Evolutionary conservation across 2,888 invertebrate genomes (phyloP).

Genomic region (Pheosia tremula): DNA sequence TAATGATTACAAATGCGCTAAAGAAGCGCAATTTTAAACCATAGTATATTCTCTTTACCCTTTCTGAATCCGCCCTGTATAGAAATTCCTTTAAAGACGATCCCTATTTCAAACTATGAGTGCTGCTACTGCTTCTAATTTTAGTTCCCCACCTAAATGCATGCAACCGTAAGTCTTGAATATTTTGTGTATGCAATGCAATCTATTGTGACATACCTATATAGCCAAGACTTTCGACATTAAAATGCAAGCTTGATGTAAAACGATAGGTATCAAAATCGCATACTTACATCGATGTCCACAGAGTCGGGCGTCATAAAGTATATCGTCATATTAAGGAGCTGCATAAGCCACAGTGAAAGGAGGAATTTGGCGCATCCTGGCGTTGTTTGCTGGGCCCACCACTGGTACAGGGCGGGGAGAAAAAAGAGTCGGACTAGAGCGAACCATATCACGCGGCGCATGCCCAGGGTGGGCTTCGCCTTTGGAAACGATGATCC

Average conservation of each 20-base stretch:
- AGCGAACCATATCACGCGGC: constrained; percentile 93
- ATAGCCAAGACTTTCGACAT: not conserved
- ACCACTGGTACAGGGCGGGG: constrained; percentile 95
- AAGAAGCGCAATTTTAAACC: no score
- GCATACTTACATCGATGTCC: constrained; percentile 79
- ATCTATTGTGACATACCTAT: constrained; percentile 9
- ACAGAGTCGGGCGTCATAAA: constrained; percentile 68
- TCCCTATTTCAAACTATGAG: not conserved
- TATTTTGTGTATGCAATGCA: no score
- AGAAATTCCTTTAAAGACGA: not conserved
- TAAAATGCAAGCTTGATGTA: not conserved
- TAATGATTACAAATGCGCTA: no score
- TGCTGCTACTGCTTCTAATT: constrained; percentile 10
- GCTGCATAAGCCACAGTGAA: constrained; percentile 91
- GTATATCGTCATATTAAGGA: constrained; percentile 85
- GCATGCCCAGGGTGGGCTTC: constrained; percentile 96
- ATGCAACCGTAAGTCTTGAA: constrained; percentile 3
- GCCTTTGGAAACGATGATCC: constrained; percentile 98
- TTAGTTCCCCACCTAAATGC: constrained; percentile 15
- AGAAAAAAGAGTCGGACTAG: constrained; percentile 92
- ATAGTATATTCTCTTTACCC: no score
- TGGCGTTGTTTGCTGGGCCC: constrained; percentile 94
- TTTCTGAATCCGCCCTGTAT: no score
- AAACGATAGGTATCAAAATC: not conserved
- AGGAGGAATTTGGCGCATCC: constrained; percentile 90